phyloP scores from a whole-genome alignment of 2,797 vertebrate genomes.

The Brachyalestes nurse region DNA sequence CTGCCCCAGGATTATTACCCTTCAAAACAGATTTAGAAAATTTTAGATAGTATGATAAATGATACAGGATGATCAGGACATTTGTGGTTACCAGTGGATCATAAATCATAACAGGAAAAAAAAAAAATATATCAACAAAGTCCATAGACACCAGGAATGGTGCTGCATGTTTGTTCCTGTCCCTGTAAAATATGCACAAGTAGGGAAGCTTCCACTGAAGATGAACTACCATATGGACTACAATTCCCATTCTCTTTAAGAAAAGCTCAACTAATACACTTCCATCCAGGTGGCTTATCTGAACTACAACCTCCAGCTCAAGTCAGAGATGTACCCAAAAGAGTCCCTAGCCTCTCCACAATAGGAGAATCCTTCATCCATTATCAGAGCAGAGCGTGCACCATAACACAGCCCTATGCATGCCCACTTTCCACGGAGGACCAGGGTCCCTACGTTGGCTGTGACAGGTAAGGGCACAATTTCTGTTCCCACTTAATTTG shows the following conservation, averaged over 20 bases:
- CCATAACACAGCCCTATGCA: conserved; percentile 3
- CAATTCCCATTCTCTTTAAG: conserved; percentile 32
- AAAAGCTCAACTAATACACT: conserved; percentile 30
- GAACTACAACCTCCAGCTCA: conserved; percentile 26
- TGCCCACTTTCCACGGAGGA: neutral
- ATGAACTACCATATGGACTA: conserved; percentile 35
- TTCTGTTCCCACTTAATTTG: conserved; percentile 18
- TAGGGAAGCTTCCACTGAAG: conserved; percentile 37
- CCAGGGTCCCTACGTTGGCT: neutral
- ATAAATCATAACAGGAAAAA: conserved; percentile 17
- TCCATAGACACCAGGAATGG: conserved; percentile 25
- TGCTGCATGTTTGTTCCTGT: conserved; percentile 23
- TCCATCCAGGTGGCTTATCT: conserved; percentile 31
- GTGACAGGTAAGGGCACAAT: neutral
- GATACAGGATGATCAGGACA: conserved; percentile 38
- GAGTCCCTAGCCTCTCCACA: conserved; percentile 34
- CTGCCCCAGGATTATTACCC: conserved; percentile 43
- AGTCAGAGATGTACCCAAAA: conserved; percentile 21
- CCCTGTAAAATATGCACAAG: conserved; percentile 30
- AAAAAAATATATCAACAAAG: neutral
- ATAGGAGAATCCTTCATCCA: conserved; percentile 43
- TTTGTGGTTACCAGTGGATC: conserved; percentile 42
- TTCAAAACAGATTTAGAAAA: conserved; percentile 49
- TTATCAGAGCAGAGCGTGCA: conserved; percentile 17
- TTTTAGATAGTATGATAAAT: conserved; percentile 39